These are phyloP conservation scores for Chymomyza procnemis DNA, from an alignment of 2,888 invertebrate genomes.

Conservation along the genomic window DNA sequence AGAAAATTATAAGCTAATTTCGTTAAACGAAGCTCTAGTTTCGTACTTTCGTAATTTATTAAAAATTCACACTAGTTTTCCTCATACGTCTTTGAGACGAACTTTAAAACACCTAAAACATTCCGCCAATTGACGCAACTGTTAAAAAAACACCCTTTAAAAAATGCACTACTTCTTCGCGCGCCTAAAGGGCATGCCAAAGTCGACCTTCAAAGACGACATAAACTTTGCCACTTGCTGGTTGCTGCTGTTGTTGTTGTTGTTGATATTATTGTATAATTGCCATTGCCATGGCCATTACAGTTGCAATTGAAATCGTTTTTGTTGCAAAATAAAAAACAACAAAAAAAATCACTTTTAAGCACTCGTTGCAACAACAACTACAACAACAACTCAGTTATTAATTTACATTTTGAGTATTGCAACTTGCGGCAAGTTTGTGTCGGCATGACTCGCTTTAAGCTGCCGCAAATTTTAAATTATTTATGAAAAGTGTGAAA, in stretches of 20 bases:
- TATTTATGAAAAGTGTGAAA: constrained; percentile 49
- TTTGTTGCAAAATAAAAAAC: not conserved
- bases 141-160: too few species aligned
- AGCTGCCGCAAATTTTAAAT: constrained; percentile 59
- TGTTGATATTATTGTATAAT: not conserved
- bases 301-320: not conserved
- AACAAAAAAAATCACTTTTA: not conserved
- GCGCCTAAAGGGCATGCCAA: too few species aligned
- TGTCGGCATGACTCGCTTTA: constrained; percentile 32
- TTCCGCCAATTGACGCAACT: too few species aligned
- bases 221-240: not conserved
- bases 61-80: too few species aligned
- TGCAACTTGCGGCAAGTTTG: not conserved
- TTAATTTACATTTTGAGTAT: constrained; percentile 8
- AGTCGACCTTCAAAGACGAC: too few species aligned
- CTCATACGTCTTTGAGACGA: too few species aligned
- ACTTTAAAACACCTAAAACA: too few species aligned
- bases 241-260: too few species aligned
- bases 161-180: too few species aligned
- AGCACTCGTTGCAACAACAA: not conserved
- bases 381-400: not conserved
- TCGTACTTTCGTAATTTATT: too few species aligned
- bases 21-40: too few species aligned
- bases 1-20: too few species aligned
- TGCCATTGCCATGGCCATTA: not conserved